A percentile compares a stretch with the other conserved stretches of the same genome.
These are phyloP conservation scores for Alviniconcha strummeri DNA, from an alignment of 2,888 invertebrate species.

Conservation along the genomic window DNA sequence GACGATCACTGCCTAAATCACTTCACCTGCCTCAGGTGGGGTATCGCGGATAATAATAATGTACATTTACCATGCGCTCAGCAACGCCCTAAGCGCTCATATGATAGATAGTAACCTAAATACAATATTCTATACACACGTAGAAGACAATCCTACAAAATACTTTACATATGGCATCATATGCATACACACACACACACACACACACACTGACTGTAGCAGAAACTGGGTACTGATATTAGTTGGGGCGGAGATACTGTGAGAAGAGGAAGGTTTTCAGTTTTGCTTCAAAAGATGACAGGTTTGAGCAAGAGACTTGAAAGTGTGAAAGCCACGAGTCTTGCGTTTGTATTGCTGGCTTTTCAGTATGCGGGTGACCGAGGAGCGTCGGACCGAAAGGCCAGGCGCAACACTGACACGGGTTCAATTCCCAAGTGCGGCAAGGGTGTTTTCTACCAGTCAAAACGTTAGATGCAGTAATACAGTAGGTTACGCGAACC, in stretches of 20 bases:
- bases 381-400: background rate
- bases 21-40: too few species aligned
- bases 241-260: background rate
- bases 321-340: too few species aligned
- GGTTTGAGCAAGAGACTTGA: background rate
- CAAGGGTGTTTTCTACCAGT: background rate
- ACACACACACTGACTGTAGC: background rate
- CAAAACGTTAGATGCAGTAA: background rate
- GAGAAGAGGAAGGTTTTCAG: background rate
- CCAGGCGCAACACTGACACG: too few species aligned
- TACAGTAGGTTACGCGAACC: background rate
- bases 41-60: too few species aligned
- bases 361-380: background rate
- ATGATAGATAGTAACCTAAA: too few species aligned
- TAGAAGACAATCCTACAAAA: too few species aligned
- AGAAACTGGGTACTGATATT: background rate
- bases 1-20: too few species aligned
- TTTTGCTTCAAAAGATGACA: background rate
- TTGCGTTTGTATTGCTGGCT: background rate
- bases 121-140: too few species aligned
- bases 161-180: too few species aligned
- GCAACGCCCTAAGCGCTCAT: too few species aligned
- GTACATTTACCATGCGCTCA: too few species aligned
- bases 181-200: background rate
- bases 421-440: too few species aligned